phyloP scores from a whole-genome alignment of 2,797 vertebrate species.

The Cyclopterus lumpus region DNA sequence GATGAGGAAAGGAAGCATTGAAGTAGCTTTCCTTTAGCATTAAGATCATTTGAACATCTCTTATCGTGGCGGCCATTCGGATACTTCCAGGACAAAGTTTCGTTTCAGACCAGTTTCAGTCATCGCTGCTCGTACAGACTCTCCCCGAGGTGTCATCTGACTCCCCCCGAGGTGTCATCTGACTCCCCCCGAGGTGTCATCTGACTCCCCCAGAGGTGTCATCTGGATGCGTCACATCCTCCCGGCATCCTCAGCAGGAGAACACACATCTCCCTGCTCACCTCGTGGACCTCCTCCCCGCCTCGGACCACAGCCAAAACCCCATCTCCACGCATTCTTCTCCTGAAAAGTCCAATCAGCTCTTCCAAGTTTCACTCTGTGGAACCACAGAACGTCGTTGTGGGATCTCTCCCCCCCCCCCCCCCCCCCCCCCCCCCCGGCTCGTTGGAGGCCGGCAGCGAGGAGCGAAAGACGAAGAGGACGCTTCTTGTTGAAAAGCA shows the following conservation, averaged over 20 bases:
- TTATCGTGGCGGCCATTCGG: neutral
- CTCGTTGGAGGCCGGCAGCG: neutral
- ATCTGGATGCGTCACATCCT: conserved; percentile 33
- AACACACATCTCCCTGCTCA: neutral
- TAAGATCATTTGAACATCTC: neutral
- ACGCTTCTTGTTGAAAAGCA: conserved; percentile 41
- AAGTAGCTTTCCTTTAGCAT: neutral
- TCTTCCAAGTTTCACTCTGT: conserved; percentile 62
- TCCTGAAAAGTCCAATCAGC: conserved; percentile 75
- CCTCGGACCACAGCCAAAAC: conserved; percentile 56
- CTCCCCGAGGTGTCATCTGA: neutral
- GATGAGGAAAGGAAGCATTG: neutral
- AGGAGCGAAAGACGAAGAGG: conserved; percentile 41
- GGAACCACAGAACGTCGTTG: conserved; percentile 71
- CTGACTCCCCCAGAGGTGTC: too few relatives aligned
- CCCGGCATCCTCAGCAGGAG: conserved; percentile 1
- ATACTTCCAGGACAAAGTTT: too few relatives aligned
- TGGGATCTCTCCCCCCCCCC: conserved; percentile 38
- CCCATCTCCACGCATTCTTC: conserved; percentile 70
- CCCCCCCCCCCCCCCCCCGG: conserved; percentile 8
- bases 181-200: too few relatives aligned
- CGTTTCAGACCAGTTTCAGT: neutral
- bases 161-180: too few relatives aligned
- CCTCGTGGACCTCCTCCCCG: conserved; percentile 38
- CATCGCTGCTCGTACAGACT: neutral